Base-by-base conservation (phyloP, 2,888 invertebrate species). In the Megamerina dolium region DNA sequence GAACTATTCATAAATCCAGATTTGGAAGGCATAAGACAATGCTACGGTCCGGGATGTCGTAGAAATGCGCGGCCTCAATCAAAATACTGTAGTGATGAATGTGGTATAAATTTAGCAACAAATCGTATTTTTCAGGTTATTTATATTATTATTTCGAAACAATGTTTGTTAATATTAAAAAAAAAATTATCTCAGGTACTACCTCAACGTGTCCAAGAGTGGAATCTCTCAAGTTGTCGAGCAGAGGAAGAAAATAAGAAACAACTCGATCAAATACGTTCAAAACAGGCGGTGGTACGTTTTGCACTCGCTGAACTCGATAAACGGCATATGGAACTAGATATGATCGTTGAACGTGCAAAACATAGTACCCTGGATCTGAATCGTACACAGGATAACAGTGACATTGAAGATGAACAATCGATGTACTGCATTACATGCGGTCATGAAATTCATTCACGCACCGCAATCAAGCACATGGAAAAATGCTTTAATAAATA, bases 401-500 rank as follows among this genome's bases (percentile, higher is more conserved):
- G 77, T 47, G 84, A 85, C 47, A 74, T 77, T 6, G 78, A 78
- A 53, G 80, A 78, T 48, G 83, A 84, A 57, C 70, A 69, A 48
- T 88, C 87, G 38, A 88, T 92, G 79, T 92, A 92, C 68, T 97
- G 97, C 70, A 90, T 96, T 23, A 95, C 95, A 0, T 97, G 97
- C 72, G 96, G 96, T 0, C 91, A 91, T 67, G 95, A 96, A 74
- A 87, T 96, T 47, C 87, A 90, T 66, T 87, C 91, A 1, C 82
- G 86, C 41, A 87, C 89, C 0, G 95, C 94, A 0, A 82, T 95
- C 16, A 89, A 90, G 59, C 97, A 97, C 64, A 93, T 97, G 92
- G 96, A 95, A 73, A 93, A 93, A 68, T 97, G 96, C 69, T 97
- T 94, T 71, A 87, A 91, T 54, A 96, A 96, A 80, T 92, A 93